Percentiles rank a stretch among this genome's conserved stretches.
Evolutionary conservation across 2,113 vertebrate species (phyloP).

Genomic region (Pteronura brasiliensis): DNA sequence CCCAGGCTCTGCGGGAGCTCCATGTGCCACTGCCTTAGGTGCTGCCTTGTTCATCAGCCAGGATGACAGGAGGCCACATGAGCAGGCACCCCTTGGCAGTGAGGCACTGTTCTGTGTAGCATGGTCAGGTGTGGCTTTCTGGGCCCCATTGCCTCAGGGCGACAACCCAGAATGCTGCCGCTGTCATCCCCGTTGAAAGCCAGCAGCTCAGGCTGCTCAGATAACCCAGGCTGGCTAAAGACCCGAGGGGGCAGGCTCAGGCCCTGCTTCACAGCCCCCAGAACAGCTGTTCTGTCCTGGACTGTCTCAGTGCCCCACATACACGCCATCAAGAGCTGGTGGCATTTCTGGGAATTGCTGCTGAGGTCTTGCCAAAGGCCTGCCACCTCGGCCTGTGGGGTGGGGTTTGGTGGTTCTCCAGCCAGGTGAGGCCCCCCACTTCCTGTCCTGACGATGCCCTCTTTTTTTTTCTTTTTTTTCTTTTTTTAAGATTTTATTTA

Average conservation of each 20-base stretch:
- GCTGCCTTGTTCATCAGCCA: background rate
- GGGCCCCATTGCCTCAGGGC: background rate
- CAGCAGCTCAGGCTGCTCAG: background rate
- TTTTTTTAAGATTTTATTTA: too few species aligned
- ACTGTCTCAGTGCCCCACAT: background rate
- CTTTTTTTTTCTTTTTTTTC: too few species aligned
- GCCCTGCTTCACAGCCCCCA: background rate
- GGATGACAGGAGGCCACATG: background rate
- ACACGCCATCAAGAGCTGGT: accelerated
- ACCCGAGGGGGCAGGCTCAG: accelerated
- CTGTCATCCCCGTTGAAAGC: background rate
- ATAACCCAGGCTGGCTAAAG: background rate
- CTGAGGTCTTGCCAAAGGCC: background rate
- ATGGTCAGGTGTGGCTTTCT: background rate
- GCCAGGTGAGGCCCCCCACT: too few species aligned
- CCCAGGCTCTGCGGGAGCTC: too few species aligned
- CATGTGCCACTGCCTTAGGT: background rate
- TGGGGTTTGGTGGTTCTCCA: background rate
- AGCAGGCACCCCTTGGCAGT: background rate
- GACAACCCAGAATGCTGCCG: background rate
- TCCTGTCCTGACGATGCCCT: too few species aligned
- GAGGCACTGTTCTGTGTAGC: background rate
- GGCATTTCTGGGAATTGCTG: background rate
- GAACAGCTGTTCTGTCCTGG: background rate
- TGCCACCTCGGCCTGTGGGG: background rate